Conservation (phyloP, 2,113 vertebrate species). For the Stegastes partitus region DNA sequence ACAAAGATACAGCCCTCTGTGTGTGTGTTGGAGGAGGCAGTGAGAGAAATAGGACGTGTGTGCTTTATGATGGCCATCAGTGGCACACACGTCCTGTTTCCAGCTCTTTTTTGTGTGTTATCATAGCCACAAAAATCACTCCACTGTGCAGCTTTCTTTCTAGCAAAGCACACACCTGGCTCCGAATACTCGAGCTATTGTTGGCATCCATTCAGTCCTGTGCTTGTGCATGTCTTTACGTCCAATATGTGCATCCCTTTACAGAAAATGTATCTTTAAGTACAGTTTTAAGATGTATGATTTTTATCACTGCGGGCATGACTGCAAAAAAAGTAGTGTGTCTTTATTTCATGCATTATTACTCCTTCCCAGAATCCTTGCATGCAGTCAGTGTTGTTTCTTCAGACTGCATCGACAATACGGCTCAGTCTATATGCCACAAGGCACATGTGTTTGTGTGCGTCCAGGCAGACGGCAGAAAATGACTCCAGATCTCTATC, state of each 20-base stretch:
- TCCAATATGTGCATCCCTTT: constrained; percentile 18
- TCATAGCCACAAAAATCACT: constrained; percentile 50
- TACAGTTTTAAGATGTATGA: not conserved
- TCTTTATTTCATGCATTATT: constrained; percentile 45
- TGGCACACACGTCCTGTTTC: constrained; percentile 42
- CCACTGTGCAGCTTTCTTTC: constrained; percentile 24
- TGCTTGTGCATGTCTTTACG: constrained; percentile 6
- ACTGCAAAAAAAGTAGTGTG: not conserved
- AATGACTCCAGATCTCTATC: constrained; percentile 83
- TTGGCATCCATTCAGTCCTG: constrained; percentile 24
- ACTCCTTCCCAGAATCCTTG: constrained; percentile 36
- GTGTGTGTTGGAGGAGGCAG: constrained; percentile 56
- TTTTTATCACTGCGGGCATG: not conserved
- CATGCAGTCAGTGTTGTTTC: constrained; percentile 52
- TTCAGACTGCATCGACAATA: constrained; percentile 49
- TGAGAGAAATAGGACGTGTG: constrained; percentile 45
- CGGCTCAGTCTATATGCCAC: constrained; percentile 67
- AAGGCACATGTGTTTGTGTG: constrained; percentile 83
- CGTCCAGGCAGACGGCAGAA: constrained; percentile 83
- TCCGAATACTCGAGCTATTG: constrained; percentile 29
- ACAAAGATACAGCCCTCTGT: constrained; percentile 75
- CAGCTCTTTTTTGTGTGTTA: constrained; percentile 54
- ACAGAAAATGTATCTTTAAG: constrained; percentile 12
- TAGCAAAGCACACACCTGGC: constrained; percentile 44
- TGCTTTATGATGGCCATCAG: constrained; percentile 65